Evolutionary conservation across 2,888 invertebrate species (phyloP).

Genomic region (Amiota minor): DNA sequence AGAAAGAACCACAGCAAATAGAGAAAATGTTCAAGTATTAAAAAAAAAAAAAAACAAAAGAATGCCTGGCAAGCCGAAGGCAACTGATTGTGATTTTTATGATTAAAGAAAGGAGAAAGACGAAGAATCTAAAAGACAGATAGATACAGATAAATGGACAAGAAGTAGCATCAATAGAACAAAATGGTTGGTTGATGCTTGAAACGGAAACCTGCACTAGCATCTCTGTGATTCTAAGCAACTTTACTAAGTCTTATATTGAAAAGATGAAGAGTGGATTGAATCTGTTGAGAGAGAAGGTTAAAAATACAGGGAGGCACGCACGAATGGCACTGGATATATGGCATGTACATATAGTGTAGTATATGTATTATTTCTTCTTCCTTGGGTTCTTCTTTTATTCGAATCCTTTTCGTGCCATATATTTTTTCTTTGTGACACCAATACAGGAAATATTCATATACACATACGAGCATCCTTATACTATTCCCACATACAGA

Average conservation of each 20-base stretch:
- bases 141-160: slow-evolving; percentile 27
- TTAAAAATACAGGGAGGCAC: neutral
- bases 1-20: slow-evolving; percentile 32
- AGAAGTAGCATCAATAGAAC: neutral
- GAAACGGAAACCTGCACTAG: neutral
- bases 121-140: slow-evolving; percentile 37
- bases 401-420: neutral
- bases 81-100: slow-evolving; percentile 42
- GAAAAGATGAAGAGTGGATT: neutral
- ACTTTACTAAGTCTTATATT: neutral
- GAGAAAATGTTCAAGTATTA: slow-evolving; percentile 11
- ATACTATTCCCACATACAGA: no score
- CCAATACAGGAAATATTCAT: slow-evolving; percentile 58
- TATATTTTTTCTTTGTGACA: slow-evolving; percentile 22
- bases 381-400: neutral
- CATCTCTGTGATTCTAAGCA: neutral
- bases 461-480: neutral
- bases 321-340: slow-evolving; percentile 16
- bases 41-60: neutral
- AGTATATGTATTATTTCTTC: neutral
- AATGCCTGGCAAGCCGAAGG: slow-evolving; percentile 31
- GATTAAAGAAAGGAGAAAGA: slow-evolving; percentile 27
- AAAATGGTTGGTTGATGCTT: neutral
- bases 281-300: neutral
- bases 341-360: neutral